Percentiles rank a stretch among this genome's conserved stretches.
Conservation (phyloP, 2,888 invertebrate genomes). For the Cerastoderma edule region DNA sequence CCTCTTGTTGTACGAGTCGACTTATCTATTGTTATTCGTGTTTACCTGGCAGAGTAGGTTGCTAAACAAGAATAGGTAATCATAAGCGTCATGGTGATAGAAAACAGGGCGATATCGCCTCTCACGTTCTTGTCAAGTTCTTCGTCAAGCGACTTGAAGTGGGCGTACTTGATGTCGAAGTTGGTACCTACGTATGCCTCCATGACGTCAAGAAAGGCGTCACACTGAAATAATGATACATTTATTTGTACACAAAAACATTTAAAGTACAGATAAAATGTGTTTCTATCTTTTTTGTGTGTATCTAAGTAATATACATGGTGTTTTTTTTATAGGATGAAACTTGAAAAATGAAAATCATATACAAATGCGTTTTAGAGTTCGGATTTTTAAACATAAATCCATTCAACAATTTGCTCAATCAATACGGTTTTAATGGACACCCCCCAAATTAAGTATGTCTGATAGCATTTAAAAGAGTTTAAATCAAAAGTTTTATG, state of each 20-base stretch:
- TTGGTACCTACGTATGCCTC: conserved; percentile 10
- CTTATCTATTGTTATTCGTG: too few relatives aligned
- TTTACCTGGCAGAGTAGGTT: too few relatives aligned
- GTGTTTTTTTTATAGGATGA: background rate
- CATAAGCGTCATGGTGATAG: conserved; percentile 54
- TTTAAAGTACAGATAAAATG: background rate
- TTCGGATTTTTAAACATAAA: background rate
- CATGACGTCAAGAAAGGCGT: conserved; percentile 9
- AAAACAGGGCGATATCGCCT: conserved; percentile 52
- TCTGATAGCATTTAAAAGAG: too few relatives aligned
- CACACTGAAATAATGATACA: conserved; percentile 2
- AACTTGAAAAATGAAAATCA: too few relatives aligned
- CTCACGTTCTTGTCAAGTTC: conserved; percentile 52
- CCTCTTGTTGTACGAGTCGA: too few relatives aligned
- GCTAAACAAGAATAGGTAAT: too few relatives aligned
- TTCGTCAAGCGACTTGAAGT: conserved; percentile 44
- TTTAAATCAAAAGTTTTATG: too few relatives aligned
- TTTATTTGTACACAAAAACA: background rate
- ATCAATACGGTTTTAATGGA: too few relatives aligned
- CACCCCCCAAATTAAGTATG: too few relatives aligned
- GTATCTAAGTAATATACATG: background rate
- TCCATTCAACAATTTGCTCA: background rate
- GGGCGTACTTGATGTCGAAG: conserved; percentile 45
- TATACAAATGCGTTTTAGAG: too few relatives aligned
- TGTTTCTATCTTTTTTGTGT: background rate